Conservation (phyloP, 23 tunicate genomes). For the Trididemnum nubilum region DNA sequence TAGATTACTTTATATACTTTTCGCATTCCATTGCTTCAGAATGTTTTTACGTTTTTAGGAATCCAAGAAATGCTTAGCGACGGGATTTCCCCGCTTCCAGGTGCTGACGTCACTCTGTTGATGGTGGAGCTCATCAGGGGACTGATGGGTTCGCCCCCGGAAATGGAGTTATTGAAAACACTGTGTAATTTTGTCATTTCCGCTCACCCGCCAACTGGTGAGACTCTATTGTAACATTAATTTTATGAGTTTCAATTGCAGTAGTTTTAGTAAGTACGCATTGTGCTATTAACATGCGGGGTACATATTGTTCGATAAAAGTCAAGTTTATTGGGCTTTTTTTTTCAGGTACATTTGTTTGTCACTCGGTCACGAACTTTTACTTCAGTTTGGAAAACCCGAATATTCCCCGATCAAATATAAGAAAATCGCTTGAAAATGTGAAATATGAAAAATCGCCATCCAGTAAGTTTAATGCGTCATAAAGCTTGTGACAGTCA, state of each 20-base stretch:
- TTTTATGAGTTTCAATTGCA: too few species aligned
- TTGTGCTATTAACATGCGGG: too few species aligned
- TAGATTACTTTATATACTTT: too few species aligned
- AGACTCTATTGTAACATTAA: too few species aligned
- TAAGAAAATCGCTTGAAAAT: neutral
- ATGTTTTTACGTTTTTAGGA: too few species aligned
- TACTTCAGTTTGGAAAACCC: slow-evolving; percentile 68
- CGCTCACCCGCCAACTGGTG: slow-evolving; percentile 82
- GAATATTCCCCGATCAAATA: neutral
- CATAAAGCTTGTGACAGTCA: too few species aligned
- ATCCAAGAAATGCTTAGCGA: slow-evolving; percentile 70
- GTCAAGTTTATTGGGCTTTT: too few species aligned
- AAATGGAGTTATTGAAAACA: slow-evolving; percentile 45
- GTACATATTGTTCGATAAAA: too few species aligned
- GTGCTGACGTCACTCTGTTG: slow-evolving; percentile 29
- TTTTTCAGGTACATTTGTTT: slow-evolving; percentile 78
- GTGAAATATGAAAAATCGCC: neutral
- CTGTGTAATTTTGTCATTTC: slow-evolving; percentile 88
- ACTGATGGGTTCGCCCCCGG: slow-evolving; percentile 84
- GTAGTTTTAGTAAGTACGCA: neutral
- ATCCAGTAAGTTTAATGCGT: too few species aligned
- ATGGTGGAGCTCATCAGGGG: slow-evolving; percentile 76
- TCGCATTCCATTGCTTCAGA: too few species aligned
- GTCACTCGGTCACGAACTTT: slow-evolving; percentile 67
- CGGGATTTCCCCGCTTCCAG: slow-evolving; percentile 50